A percentile compares a stretch with the other conserved stretches of the same genome.
Conservation (phyloP, 2,113 vertebrate genomes). For the Mirza zaza region DNA sequence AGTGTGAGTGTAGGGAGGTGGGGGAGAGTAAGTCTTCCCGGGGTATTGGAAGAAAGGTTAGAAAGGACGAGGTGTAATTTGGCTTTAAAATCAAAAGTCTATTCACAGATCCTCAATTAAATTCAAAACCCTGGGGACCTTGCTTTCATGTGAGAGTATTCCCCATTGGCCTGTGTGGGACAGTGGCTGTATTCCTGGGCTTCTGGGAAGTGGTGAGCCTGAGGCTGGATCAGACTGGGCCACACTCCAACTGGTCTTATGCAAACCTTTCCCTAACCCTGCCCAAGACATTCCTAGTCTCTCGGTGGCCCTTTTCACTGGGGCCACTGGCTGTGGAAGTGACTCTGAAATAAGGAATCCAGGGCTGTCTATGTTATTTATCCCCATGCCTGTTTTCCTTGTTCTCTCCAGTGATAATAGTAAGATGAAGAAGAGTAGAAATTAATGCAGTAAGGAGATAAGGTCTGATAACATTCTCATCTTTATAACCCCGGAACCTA, state of each 20-base stretch:
- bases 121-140: background rate
- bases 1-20: rapidly evolving
- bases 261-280: background rate
- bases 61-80: background rate
- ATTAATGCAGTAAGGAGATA: background rate
- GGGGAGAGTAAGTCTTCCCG: background rate
- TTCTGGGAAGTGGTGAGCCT: background rate
- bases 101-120: background rate
- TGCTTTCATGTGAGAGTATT: background rate
- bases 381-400: background rate
- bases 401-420: background rate
- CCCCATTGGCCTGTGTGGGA: background rate
- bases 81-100: background rate
- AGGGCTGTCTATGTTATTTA: background rate
- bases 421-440: background rate
- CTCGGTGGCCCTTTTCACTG: background rate
- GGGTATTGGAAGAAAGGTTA: background rate
- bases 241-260: background rate
- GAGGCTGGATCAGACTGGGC: background rate
- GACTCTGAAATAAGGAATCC: background rate
- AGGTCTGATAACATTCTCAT: background rate
- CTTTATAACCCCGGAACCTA: background rate
- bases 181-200: background rate
- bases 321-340: background rate
- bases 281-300: background rate